Evolutionary conservation across 2,888 invertebrate genomes (phyloP), one percentile per base, ranked within the genome.

Genomic region (Mayetiola destructor): DNA sequence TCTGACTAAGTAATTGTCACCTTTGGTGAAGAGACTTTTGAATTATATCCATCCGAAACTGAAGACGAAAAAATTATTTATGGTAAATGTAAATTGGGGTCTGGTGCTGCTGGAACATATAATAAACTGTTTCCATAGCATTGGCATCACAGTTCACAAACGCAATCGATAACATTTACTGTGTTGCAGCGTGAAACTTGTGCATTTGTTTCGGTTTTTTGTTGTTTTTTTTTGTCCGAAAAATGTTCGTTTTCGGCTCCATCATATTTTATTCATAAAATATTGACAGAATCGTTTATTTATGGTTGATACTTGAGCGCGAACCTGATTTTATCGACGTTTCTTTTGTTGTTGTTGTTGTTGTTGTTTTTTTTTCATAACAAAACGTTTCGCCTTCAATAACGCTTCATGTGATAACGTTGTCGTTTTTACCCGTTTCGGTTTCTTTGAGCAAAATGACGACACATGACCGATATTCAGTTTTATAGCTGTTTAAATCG

Each of bases 251-350:
- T n/a, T n/a, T n/a, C n/a, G n/a, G 40, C 27, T 6, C 27, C 48
- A 48, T 48, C 48, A 48, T 27, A 48, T 48, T 48, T 48, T 48
- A 48, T 48, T 48, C 48, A 48, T 48, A 48, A 48, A 48, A 27
- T 48, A 48, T 48, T 48, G 48, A 48, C 48, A 48, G 48, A n/a
- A 14, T 27, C 14, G 48, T 48, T 48, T 48, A 48, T 48, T 48
- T 48, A 48, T 48, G 23, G 27, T 16, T 16, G 48, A 16, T 16
- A 27, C 29, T 48, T 48, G 18, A n/a, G n/a, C 27, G 48, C 23
- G 14, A n/a, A 48, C 27, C 27, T 48, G 27, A n/a, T n/a, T 27
- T 48, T 23, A 14, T 32, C 32, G 6, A 6, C 32, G 6, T 12
- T 12, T 9, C 12, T 32, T 32, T 32, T n/a, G n/a, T n/a, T n/a